Conservation (phyloP, 2,888 invertebrate genomes). For the Hymenopus coronatus region DNA sequence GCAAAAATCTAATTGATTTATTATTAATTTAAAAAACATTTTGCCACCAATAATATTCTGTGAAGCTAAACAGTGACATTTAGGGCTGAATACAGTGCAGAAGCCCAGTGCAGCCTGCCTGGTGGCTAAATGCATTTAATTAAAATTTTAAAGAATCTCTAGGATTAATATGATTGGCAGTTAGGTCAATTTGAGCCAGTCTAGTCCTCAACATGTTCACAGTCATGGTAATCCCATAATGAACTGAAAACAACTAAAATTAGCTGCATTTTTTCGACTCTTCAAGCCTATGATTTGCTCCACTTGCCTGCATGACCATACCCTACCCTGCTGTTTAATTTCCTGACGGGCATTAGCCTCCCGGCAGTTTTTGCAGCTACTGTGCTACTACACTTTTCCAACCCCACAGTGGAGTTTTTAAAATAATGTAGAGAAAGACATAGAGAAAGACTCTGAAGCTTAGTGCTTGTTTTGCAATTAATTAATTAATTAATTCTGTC, state of each 20-base stretch:
- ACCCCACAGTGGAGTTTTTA: conserved; percentile 11
- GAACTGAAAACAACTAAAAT: neutral
- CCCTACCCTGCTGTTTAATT: neutral
- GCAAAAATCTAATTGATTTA: neutral
- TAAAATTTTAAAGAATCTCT: neutral
- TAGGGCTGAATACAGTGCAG: conserved; percentile 33
- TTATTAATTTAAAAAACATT: neutral
- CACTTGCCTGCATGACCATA: conserved; percentile 4
- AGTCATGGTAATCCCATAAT: neutral
- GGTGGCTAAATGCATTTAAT: conserved; percentile 27
- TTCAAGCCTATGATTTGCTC: neutral
- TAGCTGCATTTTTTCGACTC: neutral
- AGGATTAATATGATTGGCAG: neutral
- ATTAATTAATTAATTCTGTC: neutral
- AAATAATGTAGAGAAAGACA: neutral
- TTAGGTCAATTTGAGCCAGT: neutral
- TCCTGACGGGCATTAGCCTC: conserved; percentile 25
- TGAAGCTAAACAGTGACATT: neutral
- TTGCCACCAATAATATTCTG: conserved; percentile 1
- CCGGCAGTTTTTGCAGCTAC: conserved; percentile 29
- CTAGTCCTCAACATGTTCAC: neutral
- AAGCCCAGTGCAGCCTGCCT: conserved; percentile 28
- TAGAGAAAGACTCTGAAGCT: neutral
- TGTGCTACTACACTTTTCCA: conserved; percentile 35
- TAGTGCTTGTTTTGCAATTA: neutral